These are phyloP conservation scores for Notodonta ziczac DNA, from an alignment of 2,888 invertebrate species.

Conservation along the genomic window DNA sequence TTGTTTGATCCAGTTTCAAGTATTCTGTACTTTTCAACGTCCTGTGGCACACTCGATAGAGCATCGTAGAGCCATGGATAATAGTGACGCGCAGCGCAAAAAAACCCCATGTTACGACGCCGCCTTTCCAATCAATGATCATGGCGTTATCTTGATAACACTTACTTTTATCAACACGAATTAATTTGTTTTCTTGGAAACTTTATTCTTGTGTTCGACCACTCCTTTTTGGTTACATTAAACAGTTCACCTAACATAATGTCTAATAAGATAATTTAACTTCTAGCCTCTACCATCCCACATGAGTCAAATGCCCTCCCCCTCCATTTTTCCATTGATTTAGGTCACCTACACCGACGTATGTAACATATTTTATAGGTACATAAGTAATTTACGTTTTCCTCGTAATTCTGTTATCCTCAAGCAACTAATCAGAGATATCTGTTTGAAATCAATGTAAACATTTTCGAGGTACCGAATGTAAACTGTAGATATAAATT, in stretches of 20 bases:
- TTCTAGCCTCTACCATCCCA: too few relatives aligned
- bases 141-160: slow-evolving; percentile 7
- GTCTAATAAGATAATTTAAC: too few relatives aligned
- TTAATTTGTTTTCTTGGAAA: slow-evolving; percentile 20
- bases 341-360: too few relatives aligned
- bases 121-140: slow-evolving; percentile 13
- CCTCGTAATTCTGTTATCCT: background rate
- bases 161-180: slow-evolving; percentile 6
- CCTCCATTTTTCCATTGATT: too few relatives aligned
- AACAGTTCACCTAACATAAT: too few relatives aligned
- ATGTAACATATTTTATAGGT: too few relatives aligned
- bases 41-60: background rate
- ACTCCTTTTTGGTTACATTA: background rate
- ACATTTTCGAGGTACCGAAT: slow-evolving; percentile 5
- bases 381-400: background rate
- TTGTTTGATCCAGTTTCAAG: too few relatives aligned
- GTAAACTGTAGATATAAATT: background rate
- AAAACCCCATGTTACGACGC: slow-evolving; percentile 4
- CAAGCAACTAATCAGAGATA: slow-evolving; percentile 12
- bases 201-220: slow-evolving; percentile 7
- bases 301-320: too few relatives aligned
- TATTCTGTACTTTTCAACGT: too few relatives aligned
- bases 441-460: slow-evolving; percentile 17
- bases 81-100: background rate
- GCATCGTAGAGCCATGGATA: background rate